These are phyloP conservation scores for Heterochromis multidens DNA, from an alignment of 2,113 vertebrate species.

Conservation along the genomic window DNA sequence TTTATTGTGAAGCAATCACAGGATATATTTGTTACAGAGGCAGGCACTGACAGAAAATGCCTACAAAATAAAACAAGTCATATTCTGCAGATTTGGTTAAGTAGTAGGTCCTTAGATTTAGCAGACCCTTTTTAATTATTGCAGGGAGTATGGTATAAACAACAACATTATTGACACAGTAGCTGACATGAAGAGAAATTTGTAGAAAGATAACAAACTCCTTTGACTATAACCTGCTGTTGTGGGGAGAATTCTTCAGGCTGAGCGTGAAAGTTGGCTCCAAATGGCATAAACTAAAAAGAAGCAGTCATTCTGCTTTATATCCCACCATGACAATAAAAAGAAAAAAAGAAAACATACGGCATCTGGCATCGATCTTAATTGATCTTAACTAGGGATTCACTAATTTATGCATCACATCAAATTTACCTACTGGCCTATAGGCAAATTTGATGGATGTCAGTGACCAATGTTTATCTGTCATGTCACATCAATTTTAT, in stretches of 20 bases:
- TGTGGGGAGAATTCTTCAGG: neutral
- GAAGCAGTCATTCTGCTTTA: no score
- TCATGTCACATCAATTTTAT: no score
- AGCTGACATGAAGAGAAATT: neutral
- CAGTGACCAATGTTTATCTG: no score
- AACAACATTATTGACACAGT: neutral
- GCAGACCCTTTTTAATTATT: neutral
- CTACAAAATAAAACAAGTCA: neutral
- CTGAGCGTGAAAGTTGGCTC: neutral
- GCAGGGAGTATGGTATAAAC: neutral
- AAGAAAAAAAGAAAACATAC: no score
- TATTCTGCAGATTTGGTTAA: neutral
- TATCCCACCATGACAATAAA: no score
- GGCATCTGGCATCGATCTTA: no score
- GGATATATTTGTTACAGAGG: neutral
- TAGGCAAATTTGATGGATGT: no score
- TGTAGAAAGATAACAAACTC: rapidly evolving
- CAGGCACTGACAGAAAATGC: rapidly evolving
- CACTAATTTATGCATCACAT: no score
- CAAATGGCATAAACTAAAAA: neutral
- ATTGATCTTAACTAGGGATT: no score
- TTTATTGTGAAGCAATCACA: neutral
- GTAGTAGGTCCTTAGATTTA: neutral
- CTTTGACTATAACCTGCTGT: neutral
- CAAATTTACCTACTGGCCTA: no score